Percentiles rank a stretch among this genome's conserved stretches.
phyloP scores from a whole-genome alignment of 1,140 invertebrate genomes.

The Samia ricini region DNA sequence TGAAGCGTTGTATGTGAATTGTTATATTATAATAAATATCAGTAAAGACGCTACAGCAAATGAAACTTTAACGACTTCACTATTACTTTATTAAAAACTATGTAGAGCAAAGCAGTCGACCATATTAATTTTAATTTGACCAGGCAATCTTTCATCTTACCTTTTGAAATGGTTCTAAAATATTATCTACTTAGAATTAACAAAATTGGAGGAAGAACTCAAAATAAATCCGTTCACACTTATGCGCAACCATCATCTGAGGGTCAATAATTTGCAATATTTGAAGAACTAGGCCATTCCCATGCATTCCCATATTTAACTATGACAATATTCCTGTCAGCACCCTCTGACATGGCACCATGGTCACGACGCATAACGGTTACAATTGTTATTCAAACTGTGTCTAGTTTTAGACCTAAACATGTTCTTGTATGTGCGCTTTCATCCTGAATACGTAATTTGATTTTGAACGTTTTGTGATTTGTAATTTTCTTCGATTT shows the following conservation, averaged over 20 bases:
- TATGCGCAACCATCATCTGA: not conserved
- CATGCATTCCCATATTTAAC: slow-evolving; percentile 5
- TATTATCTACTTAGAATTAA: too few relatives aligned
- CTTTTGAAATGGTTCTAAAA: too few relatives aligned
- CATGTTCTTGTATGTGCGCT: not conserved
- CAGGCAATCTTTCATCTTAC: too few relatives aligned
- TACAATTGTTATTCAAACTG: slow-evolving; percentile 7
- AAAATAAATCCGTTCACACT: too few relatives aligned
- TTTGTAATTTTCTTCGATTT: not conserved
- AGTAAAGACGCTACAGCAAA: too few relatives aligned
- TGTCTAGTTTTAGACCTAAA: slow-evolving; percentile 6
- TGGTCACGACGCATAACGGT: slow-evolving; percentile 9
- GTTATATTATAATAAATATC: too few relatives aligned
- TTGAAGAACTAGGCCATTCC: slow-evolving; percentile 1
- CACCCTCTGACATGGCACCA: slow-evolving; percentile 4
- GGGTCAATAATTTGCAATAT: not conserved
- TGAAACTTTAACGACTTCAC: too few relatives aligned
- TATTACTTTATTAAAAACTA: too few relatives aligned
- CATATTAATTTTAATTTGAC: too few relatives aligned
- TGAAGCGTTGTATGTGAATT: too few relatives aligned
- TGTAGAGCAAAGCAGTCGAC: too few relatives aligned
- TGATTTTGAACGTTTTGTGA: not conserved
- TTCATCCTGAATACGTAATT: not conserved
- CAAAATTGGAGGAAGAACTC: too few relatives aligned
- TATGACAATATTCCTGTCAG: slow-evolving; percentile 7